Percentiles rank a stretch among this genome's conserved stretches.
These are phyloP conservation scores for Zootoca vivipara DNA, from an alignment of 2,113 vertebrate genomes.

Conservation along the genomic window DNA sequence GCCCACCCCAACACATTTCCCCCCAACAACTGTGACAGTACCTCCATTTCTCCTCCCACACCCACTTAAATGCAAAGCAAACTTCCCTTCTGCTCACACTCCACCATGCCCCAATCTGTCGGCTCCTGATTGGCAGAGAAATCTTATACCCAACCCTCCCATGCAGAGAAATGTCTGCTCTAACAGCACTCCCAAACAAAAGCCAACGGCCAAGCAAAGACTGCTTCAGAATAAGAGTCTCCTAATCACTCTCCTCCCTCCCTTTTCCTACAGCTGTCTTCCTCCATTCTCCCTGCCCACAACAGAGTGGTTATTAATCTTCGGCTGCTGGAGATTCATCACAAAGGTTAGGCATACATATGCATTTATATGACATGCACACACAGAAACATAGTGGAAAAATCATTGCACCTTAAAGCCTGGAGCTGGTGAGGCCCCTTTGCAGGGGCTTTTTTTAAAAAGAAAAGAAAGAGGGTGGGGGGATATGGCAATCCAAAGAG, in stretches of 20 bases:
- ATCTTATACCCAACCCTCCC: constrained; percentile 75
- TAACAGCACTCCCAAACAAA: constrained; percentile 80
- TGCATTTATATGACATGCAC: not conserved
- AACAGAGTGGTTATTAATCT: constrained; percentile 60
- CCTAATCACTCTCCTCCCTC: constrained; percentile 34
- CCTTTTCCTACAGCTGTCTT: constrained; percentile 37
- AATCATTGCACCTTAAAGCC: constrained; percentile 37
- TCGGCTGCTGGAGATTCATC: constrained; percentile 46
- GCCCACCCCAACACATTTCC: constrained; percentile 52
- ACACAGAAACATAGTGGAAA: constrained; percentile 8
- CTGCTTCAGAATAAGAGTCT: constrained; percentile 79
- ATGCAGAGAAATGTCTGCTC: constrained; percentile 76
- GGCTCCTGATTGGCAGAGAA: constrained; percentile 77
- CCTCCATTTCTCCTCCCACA: constrained; percentile 56
- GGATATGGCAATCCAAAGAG: constrained; percentile 55
- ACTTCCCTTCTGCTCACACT: constrained; percentile 66
- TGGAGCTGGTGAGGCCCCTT: constrained; percentile 31
- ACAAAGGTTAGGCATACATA: not conserved
- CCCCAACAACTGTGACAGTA: constrained; percentile 64
- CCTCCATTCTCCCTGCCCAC: constrained; percentile 50
- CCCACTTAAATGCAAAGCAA: constrained; percentile 63
- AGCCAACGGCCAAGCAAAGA: constrained; percentile 74
- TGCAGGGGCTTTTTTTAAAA: constrained; percentile 33
- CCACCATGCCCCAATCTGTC: constrained; percentile 66
- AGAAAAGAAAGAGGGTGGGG: not conserved